Evolutionary conservation across 2,888 invertebrate species (phyloP).

Genomic region (Dendrolimus pini): DNA sequence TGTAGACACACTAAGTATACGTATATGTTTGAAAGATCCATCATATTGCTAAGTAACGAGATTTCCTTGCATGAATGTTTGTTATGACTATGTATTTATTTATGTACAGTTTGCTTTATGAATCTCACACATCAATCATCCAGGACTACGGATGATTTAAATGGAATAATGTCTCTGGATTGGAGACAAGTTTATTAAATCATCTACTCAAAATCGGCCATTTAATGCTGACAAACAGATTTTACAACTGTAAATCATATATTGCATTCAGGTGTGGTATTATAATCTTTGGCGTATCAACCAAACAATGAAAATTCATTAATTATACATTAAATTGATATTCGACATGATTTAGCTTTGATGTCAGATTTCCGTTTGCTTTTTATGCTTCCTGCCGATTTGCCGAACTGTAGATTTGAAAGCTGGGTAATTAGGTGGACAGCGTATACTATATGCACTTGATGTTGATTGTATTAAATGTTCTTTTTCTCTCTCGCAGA

Average conservation of each 20-base stretch:
- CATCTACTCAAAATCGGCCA: no score
- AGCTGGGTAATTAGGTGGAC: background rate
- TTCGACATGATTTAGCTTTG: background rate
- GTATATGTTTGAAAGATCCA: conserved; percentile 22
- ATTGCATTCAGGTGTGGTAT: no score
- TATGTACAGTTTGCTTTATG: conserved; percentile 19
- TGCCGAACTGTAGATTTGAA: conserved; percentile 8
- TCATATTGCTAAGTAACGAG: conserved; percentile 59
- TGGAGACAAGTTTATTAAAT: no score
- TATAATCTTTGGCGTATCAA: no score
- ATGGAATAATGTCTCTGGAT: no score
- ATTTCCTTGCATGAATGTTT: conserved; percentile 74
- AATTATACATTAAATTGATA: no score
- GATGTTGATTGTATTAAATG: conserved; percentile 40
- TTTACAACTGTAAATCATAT: no score
- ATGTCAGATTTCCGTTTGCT: conserved; percentile 1
- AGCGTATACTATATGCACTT: background rate
- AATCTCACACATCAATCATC: background rate
- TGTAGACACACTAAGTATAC: background rate
- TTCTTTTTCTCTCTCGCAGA: conserved; percentile 81
- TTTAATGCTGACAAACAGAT: no score
- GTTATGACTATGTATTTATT: conserved; percentile 19
- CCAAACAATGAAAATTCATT: no score
- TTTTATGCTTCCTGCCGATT: conserved; percentile 1
- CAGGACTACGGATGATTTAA: no score